Conservation (phyloP, 2,113 vertebrate species). For the Pygoscelis antarcticus region DNA sequence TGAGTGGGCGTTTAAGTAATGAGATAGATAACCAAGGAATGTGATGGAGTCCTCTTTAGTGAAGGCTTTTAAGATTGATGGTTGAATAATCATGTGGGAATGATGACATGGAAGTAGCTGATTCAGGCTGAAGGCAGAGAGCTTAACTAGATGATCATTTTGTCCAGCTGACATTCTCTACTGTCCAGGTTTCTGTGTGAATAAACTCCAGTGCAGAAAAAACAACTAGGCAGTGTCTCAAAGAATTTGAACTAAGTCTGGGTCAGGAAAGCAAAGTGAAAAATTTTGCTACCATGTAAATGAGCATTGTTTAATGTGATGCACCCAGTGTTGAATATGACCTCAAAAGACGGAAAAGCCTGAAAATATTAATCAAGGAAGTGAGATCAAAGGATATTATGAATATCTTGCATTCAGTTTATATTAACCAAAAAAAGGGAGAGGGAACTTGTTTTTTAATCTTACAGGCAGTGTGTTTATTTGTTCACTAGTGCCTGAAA, state of each 20-base stretch:
- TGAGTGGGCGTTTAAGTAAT: constrained; percentile 1
- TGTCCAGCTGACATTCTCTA: not conserved
- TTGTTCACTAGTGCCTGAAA: not conserved
- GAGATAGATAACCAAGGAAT: not conserved
- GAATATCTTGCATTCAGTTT: not conserved
- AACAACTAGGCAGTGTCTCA: not conserved
- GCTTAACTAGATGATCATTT: constrained; percentile 17
- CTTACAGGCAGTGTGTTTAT: not conserved
- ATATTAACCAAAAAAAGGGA: not conserved
- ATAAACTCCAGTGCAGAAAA: not conserved
- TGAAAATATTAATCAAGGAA: not conserved
- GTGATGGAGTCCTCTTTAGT: not conserved
- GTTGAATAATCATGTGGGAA: constrained; percentile 1
- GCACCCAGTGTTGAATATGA: not conserved
- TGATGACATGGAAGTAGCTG: not conserved
- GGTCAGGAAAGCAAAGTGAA: not conserved
- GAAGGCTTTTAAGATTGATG: not conserved
- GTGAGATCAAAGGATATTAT: not conserved
- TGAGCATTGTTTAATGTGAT: not conserved
- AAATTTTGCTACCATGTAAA: not conserved
- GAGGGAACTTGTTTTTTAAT: not conserved
- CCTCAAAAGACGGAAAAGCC: not conserved
- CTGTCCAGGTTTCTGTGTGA: not conserved
- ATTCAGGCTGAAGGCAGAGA: constrained; percentile 15
- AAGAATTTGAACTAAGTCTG: not conserved